Base-by-base conservation (phyloP, 2,797 vertebrate species). In the Rhodeus uyekii region DNA sequence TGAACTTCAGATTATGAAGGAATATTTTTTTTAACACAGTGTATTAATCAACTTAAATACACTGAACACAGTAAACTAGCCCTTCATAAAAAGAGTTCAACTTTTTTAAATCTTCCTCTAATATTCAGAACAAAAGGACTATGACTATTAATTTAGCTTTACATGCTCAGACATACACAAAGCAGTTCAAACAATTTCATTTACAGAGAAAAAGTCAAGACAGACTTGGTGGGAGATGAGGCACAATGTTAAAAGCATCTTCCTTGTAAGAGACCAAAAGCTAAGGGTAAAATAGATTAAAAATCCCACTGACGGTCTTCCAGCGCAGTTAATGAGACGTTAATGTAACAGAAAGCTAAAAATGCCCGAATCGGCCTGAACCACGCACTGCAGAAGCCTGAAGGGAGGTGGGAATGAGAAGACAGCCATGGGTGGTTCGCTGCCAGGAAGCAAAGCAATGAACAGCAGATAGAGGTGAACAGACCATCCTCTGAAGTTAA, bases 181-280 rank as follows among this genome's bases (percentile, higher is more conserved):
- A 80, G 85, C 85, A 86, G 75, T 84, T 88, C 61, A 87, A 85
- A 88, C 78, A 16, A 71, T 89, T 91, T 80, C 29, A 89, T 87
- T 88, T 86, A 91, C 88, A 92, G 82, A 89, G 89, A 86, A 87
- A 55, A 90, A 84, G 82, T 91, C 87, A 89, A 90, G 89, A 92
- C 89, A 90, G 91, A 89, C 91, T 92, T 67, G 42, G 87, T 87
- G 85, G 87, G 89, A 91, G 82, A 92, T 90, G 90, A 95, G 93
- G 91, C 92, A 93, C 94, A 93, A 93, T 87, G 91, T 94, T 90
- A 89, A 85, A 60, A 84, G 71, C 27, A 13, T 69, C 55, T 83
- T 39, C 72, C 60, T 84, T 64, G 22, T 71, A 75, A 89, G 87
- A 86, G 80, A 83, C 87, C 4, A 42, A 64, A 86, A 87, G 82